Evolutionary conservation across 92 coral and sea anemone species (phyloP), one percentile per base, ranked within the genome.

Genomic region (Parazoanthus darwini): DNA sequence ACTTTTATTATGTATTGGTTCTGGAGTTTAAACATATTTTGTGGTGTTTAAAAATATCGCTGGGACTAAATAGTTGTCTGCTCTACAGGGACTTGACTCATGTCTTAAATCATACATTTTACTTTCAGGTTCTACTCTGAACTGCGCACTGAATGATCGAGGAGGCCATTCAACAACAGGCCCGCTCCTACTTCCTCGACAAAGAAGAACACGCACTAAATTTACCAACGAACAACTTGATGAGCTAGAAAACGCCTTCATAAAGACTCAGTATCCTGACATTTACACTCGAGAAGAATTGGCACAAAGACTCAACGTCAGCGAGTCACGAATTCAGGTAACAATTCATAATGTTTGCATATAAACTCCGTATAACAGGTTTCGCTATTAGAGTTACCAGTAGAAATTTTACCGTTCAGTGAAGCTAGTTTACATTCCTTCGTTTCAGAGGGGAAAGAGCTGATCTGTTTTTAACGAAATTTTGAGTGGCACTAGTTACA

Each of bases 141-240:
- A 70, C 77, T 46, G 67, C 71, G 87, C 87, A 0, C 54, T 84
- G 43, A 84, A 46, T 46, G 87, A 68, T 20, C 79, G 87, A 26
- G 79, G 79, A 26, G 79, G 79, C 5, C 79, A 84, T 7, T 84
- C 79, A n/a, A 71, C 87, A 0, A 73, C 63, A 1, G 79, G 79
- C 6, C 79, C 87, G 6, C 63, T 84, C 43, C 36, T 71, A 2
- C 46, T 71, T 4, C 74, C 87, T 29, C 87, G 87, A 25, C 99
- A 97, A 85, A 94, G 99, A 77, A 92, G 99, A 33, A 94, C 98
- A 73, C 92, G 99, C 15, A 97, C 99, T 20, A 91, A 91, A 73
- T 91, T 91, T 38, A 89, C 93, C 20, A 82, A 85, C 23, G 81
- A 89, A 36, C 93, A 91, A 42, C 89, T 91, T 26, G 85, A 85